These are phyloP conservation scores for Amblyraja radiata DNA, from an alignment of 2,797 vertebrate species.

Conservation along the genomic window DNA sequence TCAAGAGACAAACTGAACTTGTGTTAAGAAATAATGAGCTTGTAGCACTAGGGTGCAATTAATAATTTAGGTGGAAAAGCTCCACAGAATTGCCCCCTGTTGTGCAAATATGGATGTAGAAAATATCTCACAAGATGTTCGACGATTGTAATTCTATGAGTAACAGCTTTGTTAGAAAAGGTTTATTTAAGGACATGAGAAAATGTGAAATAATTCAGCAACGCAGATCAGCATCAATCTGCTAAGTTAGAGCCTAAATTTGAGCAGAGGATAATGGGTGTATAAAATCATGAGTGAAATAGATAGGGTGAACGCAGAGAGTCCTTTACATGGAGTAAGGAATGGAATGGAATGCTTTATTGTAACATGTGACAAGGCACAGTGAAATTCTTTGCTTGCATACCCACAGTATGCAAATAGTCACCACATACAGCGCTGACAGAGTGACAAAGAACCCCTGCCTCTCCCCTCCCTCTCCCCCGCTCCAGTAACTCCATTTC, in stretches of 20 bases:
- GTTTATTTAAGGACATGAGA: not conserved
- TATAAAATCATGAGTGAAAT: too few species aligned
- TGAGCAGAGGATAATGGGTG: too few species aligned
- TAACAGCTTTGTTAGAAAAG: not conserved
- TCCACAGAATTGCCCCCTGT: not conserved
- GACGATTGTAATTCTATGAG: not conserved
- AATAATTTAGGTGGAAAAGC: not conserved
- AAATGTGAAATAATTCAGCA: not conserved
- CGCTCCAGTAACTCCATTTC: too few species aligned
- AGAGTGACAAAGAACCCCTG: too few species aligned
- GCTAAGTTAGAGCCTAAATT: not conserved
- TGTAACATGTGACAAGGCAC: too few species aligned
- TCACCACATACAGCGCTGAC: too few species aligned
- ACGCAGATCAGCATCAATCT: not conserved
- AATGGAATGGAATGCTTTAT: too few species aligned
- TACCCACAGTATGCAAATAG: too few species aligned
- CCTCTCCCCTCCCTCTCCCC: too few species aligned
- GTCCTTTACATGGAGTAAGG: too few species aligned
- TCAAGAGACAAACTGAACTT: not conserved
- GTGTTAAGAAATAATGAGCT: constrained; percentile 9
- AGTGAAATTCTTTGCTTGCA: too few species aligned
- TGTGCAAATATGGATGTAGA: not conserved
- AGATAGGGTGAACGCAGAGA: too few species aligned
- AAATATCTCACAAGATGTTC: not conserved
- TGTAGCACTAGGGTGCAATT: constrained; percentile 12